phyloP scores from a whole-genome alignment of 2,113 vertebrate genomes.

The Anhinga rufa region DNA sequence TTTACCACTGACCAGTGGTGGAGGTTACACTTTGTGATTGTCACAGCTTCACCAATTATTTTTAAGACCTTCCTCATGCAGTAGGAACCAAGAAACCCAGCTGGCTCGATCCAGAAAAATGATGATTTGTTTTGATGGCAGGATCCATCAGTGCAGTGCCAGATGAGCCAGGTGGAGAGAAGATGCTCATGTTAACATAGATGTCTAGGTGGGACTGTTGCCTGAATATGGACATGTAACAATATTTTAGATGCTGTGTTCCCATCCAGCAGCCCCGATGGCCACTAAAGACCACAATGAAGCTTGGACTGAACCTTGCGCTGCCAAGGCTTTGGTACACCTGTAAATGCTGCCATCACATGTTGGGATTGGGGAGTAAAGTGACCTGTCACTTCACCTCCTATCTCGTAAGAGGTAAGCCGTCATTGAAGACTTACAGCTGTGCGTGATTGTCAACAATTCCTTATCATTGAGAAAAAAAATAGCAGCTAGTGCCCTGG shows the following conservation, averaged over 20 bases:
- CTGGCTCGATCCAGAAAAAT: neutral
- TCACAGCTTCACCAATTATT: neutral
- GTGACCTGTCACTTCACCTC: neutral
- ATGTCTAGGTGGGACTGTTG: neutral
- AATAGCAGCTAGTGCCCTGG: neutral
- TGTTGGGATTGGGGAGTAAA: neutral
- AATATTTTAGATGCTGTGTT: neutral
- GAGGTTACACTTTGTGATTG: neutral
- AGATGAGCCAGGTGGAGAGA: neutral
- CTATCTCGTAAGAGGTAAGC: neutral
- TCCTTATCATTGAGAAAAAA: neutral
- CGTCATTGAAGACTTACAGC: neutral
- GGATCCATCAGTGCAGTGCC: neutral
- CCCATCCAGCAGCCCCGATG: neutral
- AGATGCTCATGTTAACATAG: neutral
- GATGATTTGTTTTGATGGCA: neutral
- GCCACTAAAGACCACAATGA: neutral
- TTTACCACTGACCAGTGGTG: accelerated
- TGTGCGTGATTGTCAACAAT: neutral
- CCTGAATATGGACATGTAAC: neutral
- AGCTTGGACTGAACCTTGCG: neutral
- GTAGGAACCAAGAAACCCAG: neutral
- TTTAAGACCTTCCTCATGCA: neutral
- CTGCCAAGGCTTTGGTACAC: neutral
- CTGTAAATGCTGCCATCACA: neutral